These are phyloP conservation scores for Pocillopora meandrina DNA, from an alignment of 92 coral and sea anemone genomes.

Conservation along the genomic window DNA sequence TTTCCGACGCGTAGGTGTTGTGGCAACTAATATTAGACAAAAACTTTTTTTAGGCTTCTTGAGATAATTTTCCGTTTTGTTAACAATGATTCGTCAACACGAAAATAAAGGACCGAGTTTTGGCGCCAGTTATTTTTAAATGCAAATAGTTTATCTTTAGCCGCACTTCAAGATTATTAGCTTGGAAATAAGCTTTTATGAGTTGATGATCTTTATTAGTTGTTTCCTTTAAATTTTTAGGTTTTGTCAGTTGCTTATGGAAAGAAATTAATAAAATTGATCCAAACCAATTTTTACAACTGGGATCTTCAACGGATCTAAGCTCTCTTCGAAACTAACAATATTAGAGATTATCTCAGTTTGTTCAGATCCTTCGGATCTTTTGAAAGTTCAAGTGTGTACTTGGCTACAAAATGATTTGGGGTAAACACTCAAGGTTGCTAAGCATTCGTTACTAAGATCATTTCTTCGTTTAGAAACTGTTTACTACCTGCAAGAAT, in stretches of 20 bases:
- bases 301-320: not conserved
- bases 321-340: not conserved
- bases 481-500: not conserved
- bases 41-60: not conserved
- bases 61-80: not conserved
- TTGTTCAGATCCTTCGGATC: conserved; percentile 4
- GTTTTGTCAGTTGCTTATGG: too few relatives aligned
- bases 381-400: not conserved
- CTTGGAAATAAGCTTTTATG: too few relatives aligned
- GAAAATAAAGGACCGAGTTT: not conserved
- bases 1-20: not conserved
- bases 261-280: not conserved
- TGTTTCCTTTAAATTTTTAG: too few relatives aligned
- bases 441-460: conserved; percentile 6
- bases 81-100: not conserved
- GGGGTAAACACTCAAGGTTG: conserved; percentile 31
- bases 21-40: conserved; percentile 22
- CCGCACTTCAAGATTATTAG: not conserved
- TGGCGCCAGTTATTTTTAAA: not conserved
- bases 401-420: conserved; percentile 6
- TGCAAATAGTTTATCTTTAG: not conserved
- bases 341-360: conserved; percentile 6
- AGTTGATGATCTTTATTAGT: too few relatives aligned
- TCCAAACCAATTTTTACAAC: not conserved
- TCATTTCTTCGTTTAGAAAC: not conserved